Evolutionary conservation across 35 echinoderm and acorn worm genomes (phyloP), one percentile per base, ranked within the genome.

Genomic region (Anneissia japonica): DNA sequence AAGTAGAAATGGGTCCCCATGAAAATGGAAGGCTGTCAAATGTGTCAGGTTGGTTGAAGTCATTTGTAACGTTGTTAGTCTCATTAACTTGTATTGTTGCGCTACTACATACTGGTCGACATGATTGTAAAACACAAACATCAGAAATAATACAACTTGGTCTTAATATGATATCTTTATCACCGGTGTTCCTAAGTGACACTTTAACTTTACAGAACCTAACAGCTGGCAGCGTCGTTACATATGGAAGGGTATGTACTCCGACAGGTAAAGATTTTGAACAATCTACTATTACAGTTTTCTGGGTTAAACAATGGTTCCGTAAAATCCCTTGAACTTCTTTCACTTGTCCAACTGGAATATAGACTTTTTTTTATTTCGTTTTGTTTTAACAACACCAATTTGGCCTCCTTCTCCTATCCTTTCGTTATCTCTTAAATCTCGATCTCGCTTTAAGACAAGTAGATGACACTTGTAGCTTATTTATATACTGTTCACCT

Each of bases 1-100:
- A 37, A 14, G 32, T 21, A 34, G 37, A 36, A 35, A 89, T 75
- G 7, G 82, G 87, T 17, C 91, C 91, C 86, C 91, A 90, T 19
- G 33, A 6, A 51, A 90, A 89, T 30, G 91, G 91, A 23, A 93
- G 36, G 12, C 23, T 64, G 9, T 26, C 26, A 0, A 92, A 77
- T 26, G 39, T 45, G 4, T 40, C 37, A 26, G 31, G 4, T 77
- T 79, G 23, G 4, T 10, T n/a, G n/a, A 36, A 75, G 35, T 34
- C 3, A 34, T 32, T 32, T 4, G 26, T 75, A 34, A 4, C 12
- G 10, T 13, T 19, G 33, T 76, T 23, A 23, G 33, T 36, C 31
- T 72, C 45, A 81, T 33, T 19, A 16, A 32, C 0, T 88, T 31
- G 33, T 19, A n/a, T 35, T 79, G 9, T 9, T 28, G 13, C 28